Percentiles rank a stretch among this genome's conserved stretches.
Conservation (phyloP, 53 echinoderm and acorn worm species). For the Echinarachnius parma region DNA sequence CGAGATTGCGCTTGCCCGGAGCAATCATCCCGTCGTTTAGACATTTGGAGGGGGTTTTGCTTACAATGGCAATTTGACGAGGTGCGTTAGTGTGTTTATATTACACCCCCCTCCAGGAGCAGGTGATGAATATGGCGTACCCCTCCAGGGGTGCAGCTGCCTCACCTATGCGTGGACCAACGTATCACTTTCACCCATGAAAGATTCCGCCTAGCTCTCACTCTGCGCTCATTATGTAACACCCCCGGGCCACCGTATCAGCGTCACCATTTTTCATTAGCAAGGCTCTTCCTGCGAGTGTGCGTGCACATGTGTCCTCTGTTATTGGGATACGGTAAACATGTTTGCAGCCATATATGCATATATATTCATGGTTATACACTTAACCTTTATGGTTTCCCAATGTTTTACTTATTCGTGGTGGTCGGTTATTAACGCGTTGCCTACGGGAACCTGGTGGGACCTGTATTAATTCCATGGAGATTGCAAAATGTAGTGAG, state of each 20-base stretch:
- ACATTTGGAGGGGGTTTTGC: constrained; percentile 7
- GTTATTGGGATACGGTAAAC: too few relatives aligned
- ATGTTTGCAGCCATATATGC: too few relatives aligned
- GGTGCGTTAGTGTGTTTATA: constrained; percentile 4
- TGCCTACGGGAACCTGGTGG: too few relatives aligned
- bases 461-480: too few relatives aligned
- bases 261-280: constrained; percentile 31
- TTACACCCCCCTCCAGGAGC: constrained; percentile 21
- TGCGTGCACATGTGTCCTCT: neutral
- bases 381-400: too few relatives aligned
- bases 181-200: constrained; percentile 33
- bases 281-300: too few relatives aligned
- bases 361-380: too few relatives aligned
- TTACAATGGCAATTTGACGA: constrained; percentile 45
- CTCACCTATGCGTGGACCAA: constrained; percentile 31
- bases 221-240: constrained; percentile 21
- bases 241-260: constrained; percentile 30
- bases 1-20: too few relatives aligned
- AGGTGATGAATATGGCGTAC: constrained; percentile 38
- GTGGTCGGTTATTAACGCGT: too few relatives aligned
- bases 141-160: constrained; percentile 43
- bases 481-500: too few relatives aligned
- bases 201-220: constrained; percentile 18
- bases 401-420: too few relatives aligned
- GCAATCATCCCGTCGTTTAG: too few relatives aligned